Base-by-base conservation (phyloP, 1,140 invertebrate species). In the Micrasema longulum region DNA sequence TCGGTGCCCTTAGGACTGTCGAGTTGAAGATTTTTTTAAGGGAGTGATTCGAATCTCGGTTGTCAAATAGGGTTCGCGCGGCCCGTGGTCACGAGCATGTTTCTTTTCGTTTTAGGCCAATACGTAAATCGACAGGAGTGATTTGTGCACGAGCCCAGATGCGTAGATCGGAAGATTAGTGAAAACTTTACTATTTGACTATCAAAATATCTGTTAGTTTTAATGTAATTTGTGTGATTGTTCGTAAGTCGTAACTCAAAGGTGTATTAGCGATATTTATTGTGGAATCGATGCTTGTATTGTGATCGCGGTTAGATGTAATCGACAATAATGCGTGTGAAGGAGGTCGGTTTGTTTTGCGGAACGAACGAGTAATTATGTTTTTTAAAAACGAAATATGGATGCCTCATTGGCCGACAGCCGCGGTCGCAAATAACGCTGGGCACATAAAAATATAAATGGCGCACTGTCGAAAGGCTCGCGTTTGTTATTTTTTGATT, bases 401-500 rank as follows among this genome's bases (percentile, higher is more conserved):
- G 36, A 41, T 20, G 4, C 36, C 55, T 16, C 43, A 23, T 26
- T 47, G 43, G 60, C 43, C 60, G 5, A 20, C 6, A 12, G 26
- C 31, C 1, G 50, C 65, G 10, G 20, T 53, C 45, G 45, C 22
- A 11, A 48, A 60, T 45, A 47, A 53, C 26, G 26, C 23, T 45
- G 16, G 22, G 22, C 5, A 1, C 36, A 16, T 36, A 52, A 65
- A 10, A n/a, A 67, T 31, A 62, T 62, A 64, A 64, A 64, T 64
- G 60, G 60, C 60, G 60, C 14, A 31, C 23, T 26, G 23, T 10
- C 43, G 16, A 47, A 45, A 47, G 22, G 18, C 23, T 12, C 45
- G 12, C 16, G 50, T 67, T 67, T 67, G 20, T 53, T 52, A 67
- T 67, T 52, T 67, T 67, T 67, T 67, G 16, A 67, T 67, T 67